Evolutionary conservation across 2,888 invertebrate genomes (phyloP), one percentile per base, ranked within the genome.

Genomic region (Sesia apiformis): DNA sequence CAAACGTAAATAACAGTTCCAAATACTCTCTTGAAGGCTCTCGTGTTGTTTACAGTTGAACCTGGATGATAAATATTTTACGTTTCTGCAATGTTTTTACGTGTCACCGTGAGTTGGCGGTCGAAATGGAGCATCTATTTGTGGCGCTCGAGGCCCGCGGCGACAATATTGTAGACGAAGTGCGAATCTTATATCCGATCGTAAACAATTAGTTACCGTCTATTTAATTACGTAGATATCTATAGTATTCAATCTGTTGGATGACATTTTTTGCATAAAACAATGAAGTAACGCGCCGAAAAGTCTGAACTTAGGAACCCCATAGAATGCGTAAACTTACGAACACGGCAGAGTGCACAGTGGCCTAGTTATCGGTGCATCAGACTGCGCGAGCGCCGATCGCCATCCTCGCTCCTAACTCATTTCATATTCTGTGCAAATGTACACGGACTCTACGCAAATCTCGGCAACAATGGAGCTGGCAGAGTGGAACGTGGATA

Each of bases 101-200:
- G 78, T 78, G 79, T 79, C 82, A 75, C 76, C 71, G 78, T 77
- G 80, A 78, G 83, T 74, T 75, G 84, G 80, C 79, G 74, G 83
- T 81, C 77, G 82, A 88, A 86, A 79, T 87, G 84, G 88, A 82
- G 72, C 86, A 75, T 83, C 88, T 89, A 89, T 89, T 89, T 89
- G 82, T 75, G 79, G 81, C 77, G 74, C 72, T 70, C 84, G 86
- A 85, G 87, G 86, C 87, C 86, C 86, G 87, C 75, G 71, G 81
- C 80, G 87, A 86, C 84, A 86, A 78, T 83, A 50, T 38, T 50
- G 7, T 50, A 50, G 38, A 38, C 38, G 23, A 38, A 4, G 39
- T 50, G 50, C 50, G 38, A 50, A 50, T 38, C 50, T 50, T 38
- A 50, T 6, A 3, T 6, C 5, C 42, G 42, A 6, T 5, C 5